phyloP scores from a whole-genome alignment of 2,113 vertebrate genomes.

The Pungitius pungitius region DNA sequence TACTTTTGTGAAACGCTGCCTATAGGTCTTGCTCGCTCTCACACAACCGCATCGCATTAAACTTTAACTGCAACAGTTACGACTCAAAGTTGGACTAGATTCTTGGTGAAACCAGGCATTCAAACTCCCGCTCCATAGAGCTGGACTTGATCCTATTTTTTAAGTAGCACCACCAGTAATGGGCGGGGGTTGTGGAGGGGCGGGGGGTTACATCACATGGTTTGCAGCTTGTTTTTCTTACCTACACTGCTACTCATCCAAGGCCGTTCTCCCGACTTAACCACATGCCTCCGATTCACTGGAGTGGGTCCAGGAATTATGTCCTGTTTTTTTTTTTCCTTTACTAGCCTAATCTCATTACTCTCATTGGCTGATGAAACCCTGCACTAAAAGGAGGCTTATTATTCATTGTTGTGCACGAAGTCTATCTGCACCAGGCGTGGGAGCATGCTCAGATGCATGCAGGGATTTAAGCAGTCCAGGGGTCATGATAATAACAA shows the following conservation, averaged over 20 bases:
- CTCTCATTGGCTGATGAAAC: constrained; percentile 66
- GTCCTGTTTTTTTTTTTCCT: constrained; percentile 38
- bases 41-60: not conserved
- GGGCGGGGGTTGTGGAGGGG: not conserved
- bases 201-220: constrained; percentile 36
- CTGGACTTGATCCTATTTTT: constrained; percentile 63
- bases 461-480: constrained; percentile 22
- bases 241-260: constrained; percentile 47
- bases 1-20: constrained; percentile 7
- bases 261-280: constrained; percentile 48
- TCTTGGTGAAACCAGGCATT: not conserved
- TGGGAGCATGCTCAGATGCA: constrained; percentile 23
- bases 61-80: not conserved
- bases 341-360: constrained; percentile 59
- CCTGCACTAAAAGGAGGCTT: constrained; percentile 43
- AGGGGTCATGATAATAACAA: constrained; percentile 39
- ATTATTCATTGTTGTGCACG: constrained; percentile 63
- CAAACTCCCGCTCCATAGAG: not conserved
- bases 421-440: constrained; percentile 33
- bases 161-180: constrained; percentile 41
- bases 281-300: constrained; percentile 59
- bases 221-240: constrained; percentile 59
- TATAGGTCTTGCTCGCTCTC: not conserved
- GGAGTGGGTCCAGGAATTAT: constrained; percentile 45
- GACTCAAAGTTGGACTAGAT: not conserved